Percentiles rank a stretch among this genome's conserved stretches.
These are phyloP conservation scores for Drosophila emarginata DNA, from an alignment of 2,888 invertebrate genomes.

Conservation along the genomic window DNA sequence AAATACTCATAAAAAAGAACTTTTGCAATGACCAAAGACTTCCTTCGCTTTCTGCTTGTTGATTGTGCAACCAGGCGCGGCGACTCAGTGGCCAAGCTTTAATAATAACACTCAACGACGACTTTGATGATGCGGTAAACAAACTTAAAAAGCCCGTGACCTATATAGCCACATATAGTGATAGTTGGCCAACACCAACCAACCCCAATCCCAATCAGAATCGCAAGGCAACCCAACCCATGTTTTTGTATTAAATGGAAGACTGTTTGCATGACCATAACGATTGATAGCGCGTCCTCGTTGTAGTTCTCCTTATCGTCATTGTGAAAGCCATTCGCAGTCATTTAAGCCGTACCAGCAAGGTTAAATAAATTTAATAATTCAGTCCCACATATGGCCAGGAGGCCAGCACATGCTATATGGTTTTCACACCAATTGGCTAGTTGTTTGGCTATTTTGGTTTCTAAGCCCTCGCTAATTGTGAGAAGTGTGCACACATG, in stretches of 20 bases:
- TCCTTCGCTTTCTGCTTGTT: background rate
- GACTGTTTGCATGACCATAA: constrained; percentile 51
- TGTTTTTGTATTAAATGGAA: constrained; percentile 8
- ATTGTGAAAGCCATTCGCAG: constrained; percentile 13
- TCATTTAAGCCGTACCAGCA: constrained; percentile 37
- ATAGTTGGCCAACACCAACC: constrained; percentile 22
- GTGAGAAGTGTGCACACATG: constrained; percentile 31
- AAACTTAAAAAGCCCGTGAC: constrained; percentile 64
- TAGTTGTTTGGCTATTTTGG: constrained; percentile 30
- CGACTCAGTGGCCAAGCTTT: constrained; percentile 52
- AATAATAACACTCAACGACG: constrained; percentile 46
- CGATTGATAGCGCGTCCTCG: constrained; percentile 41
- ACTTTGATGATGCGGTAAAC: constrained; percentile 57
- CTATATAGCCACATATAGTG: constrained; percentile 42
- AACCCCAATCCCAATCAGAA: constrained; percentile 21
- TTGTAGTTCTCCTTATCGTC: constrained; percentile 2
- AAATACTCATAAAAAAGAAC: constrained; percentile 49
- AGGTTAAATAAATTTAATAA: constrained; percentile 60
- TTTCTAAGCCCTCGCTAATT: constrained; percentile 8
- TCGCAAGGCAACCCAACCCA: background rate
- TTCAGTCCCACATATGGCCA: constrained; percentile 57
- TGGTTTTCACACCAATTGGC: constrained; percentile 37
- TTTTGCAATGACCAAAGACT: constrained; percentile 19
- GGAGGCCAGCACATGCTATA: constrained; percentile 6
- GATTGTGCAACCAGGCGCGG: constrained; percentile 37